These are phyloP conservation scores for Sebastolobus alascanus DNA, from an alignment of 2,797 vertebrate species.

Conservation along the genomic window DNA sequence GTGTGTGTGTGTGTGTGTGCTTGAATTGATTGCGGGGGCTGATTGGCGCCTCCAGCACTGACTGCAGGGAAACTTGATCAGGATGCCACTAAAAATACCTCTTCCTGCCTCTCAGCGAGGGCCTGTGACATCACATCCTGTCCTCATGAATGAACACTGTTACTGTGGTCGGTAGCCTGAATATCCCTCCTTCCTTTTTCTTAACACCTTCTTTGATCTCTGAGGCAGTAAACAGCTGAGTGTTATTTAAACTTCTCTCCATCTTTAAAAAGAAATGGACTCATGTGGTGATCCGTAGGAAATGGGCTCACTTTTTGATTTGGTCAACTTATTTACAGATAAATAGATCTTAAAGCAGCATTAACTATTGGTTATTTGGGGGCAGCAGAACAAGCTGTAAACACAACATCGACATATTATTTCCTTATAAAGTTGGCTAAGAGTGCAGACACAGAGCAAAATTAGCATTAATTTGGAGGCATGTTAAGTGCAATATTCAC, in stretches of 20 bases:
- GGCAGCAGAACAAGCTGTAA: neutral
- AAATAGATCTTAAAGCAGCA: neutral
- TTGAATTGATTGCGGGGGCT: constrained; percentile 46
- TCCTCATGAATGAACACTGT: constrained; percentile 65
- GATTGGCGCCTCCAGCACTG: constrained; percentile 41
- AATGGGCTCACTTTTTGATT: neutral
- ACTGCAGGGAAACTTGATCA: constrained; percentile 72
- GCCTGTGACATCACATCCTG: constrained; percentile 77
- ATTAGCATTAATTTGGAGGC: neutral
- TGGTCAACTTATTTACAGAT: neutral
- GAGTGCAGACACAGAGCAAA: neutral
- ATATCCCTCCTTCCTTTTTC: constrained; percentile 38
- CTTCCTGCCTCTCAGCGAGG: constrained; percentile 71
- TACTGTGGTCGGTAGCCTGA: constrained; percentile 23
- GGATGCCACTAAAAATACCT: constrained; percentile 75
- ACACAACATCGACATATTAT: neutral
- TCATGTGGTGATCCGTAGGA: neutral
- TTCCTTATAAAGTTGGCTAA: neutral
- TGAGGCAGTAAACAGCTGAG: constrained; percentile 13
- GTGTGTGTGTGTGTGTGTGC: constrained; percentile 12
- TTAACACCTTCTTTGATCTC: constrained; percentile 38
- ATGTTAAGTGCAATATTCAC: neutral
- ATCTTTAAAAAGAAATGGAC: neutral
- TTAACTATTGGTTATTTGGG: neutral
- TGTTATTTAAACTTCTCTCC: neutral